Conservation (phyloP, 2,888 invertebrate genomes). For the Abscondita cerata region DNA sequence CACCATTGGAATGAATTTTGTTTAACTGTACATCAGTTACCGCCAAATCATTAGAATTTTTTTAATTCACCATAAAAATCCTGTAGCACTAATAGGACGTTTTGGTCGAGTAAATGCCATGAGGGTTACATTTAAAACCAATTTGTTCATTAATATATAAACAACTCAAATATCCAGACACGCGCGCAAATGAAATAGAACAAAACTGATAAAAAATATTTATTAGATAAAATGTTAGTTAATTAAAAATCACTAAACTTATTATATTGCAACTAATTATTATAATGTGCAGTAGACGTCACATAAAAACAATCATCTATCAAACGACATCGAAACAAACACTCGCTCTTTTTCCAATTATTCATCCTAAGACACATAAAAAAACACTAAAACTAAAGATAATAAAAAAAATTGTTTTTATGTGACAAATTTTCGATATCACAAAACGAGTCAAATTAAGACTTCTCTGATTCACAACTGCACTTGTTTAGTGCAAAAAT, state of each 20-base stretch:
- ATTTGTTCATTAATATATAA: no score
- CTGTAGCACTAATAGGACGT: no score
- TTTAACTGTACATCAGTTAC: no score
- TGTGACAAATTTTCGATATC: conserved; percentile 52
- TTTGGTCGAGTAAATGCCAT: no score
- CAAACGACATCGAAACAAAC: conserved; percentile 8
- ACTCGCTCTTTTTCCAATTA: neutral
- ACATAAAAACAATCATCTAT: conserved; percentile 50
- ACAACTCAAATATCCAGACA: no score
- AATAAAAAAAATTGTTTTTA: conserved; percentile 41
- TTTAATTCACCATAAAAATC: no score
- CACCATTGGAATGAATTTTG: no score
- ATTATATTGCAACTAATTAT: conserved; percentile 54
- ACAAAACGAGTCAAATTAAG: conserved; percentile 53
- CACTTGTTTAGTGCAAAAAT: conserved; percentile 53
- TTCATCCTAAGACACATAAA: conserved; percentile 12
- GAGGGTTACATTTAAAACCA: no score
- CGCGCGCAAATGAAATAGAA: conserved; percentile 12
- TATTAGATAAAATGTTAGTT: conserved; percentile 57
- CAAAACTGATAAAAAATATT: conserved; percentile 56
- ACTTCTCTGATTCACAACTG: conserved; percentile 49
- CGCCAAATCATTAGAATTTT: no score
- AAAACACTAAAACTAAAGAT: neutral
- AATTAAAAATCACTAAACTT: conserved; percentile 55
- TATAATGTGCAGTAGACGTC: conserved; percentile 54